phyloP scores from a whole-genome alignment of 2,888 invertebrate species.

The Troides aeacus region DNA sequence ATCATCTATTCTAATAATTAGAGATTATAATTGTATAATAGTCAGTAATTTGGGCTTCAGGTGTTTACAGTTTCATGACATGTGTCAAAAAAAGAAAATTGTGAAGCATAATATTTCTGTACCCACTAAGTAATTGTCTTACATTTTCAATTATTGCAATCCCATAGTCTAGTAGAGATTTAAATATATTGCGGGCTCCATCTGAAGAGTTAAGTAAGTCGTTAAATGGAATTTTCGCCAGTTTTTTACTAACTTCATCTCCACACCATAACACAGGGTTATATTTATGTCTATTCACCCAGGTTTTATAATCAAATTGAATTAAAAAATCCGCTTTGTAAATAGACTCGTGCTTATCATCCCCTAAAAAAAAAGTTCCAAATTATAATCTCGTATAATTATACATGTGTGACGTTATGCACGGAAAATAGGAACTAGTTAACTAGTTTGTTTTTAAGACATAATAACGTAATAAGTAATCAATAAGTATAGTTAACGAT shows the following conservation, averaged over 20 bases:
- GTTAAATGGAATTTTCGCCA: constrained; percentile 60
- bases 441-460: too few relatives aligned
- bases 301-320: constrained; percentile 55
- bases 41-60: too few relatives aligned
- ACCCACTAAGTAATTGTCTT: constrained; percentile 28
- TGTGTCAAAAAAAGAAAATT: not conserved
- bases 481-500: too few relatives aligned
- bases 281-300: constrained; percentile 52
- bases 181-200: constrained; percentile 68
- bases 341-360: constrained; percentile 77
- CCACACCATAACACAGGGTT: constrained; percentile 73
- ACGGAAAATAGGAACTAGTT: too few relatives aligned
- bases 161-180: constrained; percentile 76
- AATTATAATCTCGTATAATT: too few relatives aligned
- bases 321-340: constrained; percentile 72
- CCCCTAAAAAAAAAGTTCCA: constrained; percentile 63
- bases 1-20: too few relatives aligned
- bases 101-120: not conserved
- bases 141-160: constrained; percentile 72
- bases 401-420: too few relatives aligned
- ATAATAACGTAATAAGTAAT: too few relatives aligned
- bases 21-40: too few relatives aligned
- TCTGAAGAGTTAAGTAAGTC: constrained; percentile 70
- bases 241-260: constrained; percentile 55
- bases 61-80: not conserved